phyloP scores from a whole-genome alignment of 2,797 vertebrate species.

The Oreonectes daqikongensis region DNA sequence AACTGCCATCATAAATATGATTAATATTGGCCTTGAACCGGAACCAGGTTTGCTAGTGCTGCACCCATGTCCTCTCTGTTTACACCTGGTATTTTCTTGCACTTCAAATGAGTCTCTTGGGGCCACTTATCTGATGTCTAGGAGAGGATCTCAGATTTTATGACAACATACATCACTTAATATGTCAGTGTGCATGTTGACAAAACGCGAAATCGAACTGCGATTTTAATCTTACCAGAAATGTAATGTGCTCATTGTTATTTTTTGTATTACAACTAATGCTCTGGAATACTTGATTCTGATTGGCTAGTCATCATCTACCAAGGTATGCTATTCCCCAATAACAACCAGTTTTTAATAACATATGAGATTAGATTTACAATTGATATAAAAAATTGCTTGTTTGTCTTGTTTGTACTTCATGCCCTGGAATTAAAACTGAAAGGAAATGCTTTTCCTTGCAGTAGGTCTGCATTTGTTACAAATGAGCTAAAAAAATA shows the following conservation, averaged over 20 bases:
- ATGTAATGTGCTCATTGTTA: not conserved
- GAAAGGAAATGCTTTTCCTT: too few species aligned
- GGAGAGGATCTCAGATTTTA: not conserved
- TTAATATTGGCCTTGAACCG: slow-evolving; percentile 7
- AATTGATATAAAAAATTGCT: too few species aligned
- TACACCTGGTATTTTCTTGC: not conserved
- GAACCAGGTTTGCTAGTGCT: not conserved
- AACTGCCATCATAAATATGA: not conserved
- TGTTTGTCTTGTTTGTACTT: too few species aligned
- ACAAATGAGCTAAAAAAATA: too few species aligned
- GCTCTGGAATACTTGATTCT: too few species aligned
- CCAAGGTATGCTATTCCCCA: too few species aligned
- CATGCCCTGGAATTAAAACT: too few species aligned
- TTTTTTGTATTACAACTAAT: not conserved
- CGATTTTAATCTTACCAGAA: not conserved
- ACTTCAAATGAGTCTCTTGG: not conserved
- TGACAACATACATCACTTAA: not conserved
- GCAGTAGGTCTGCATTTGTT: too few species aligned
- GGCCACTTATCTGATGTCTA: not conserved
- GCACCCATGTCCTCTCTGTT: not conserved
- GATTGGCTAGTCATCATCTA: too few species aligned
- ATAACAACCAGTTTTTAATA: too few species aligned
- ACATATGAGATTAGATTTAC: too few species aligned
- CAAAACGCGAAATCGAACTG: not conserved
- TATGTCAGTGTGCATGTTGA: not conserved